Base-by-base conservation (phyloP, 2,113 vertebrate species). In the Colossoma macropomum region DNA sequence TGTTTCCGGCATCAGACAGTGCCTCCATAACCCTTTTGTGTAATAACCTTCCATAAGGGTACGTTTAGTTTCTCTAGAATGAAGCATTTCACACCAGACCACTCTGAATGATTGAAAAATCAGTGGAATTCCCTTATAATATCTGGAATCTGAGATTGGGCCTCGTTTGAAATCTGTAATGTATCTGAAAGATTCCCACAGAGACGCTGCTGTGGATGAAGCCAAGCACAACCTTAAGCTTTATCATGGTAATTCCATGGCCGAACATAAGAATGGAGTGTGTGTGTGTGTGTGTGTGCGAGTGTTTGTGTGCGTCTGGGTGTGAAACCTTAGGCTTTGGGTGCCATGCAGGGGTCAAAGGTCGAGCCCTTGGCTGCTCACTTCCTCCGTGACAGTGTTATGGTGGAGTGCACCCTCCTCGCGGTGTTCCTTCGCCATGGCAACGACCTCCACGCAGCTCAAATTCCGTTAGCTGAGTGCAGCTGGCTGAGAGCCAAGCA, bases 191-290 rank as follows among this genome's bases (percentile, higher is more conserved):
- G 91, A 92, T 94, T 93, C 93, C 92, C 93, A 90, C 93, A 94
- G 94, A 95, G 94, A 96, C 94, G 94, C 95, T 95, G 95, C 96
- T 97, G 95, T 95, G 96, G 96, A 95, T 94, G 94, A 96, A 97
- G 94, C 95, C 95, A 95, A 94, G 95, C 94, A 89, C 91, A 93
- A 94, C 94, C 91, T 87, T 95, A 88, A 94, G 93, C 93, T 96
- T 96, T 97, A 94, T 96, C 93, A 96, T 97, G 96, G 93, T 95
- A 97, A 97, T 59, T 59, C 19, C 21, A 8, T 15, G 13, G 54
- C 54, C 7, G 7, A n/a, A 15, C 21, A 59, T 96, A 30, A 81
- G 78, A 86, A 80, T 81, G 73, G 52, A 34, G 30, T n/a, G 10
- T 28, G 65, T 62, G 48, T 59, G 41, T 78, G n/a, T 54, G 45